Conservation (phyloP, 1,140 invertebrate genomes). For the Sarcophaga peregrina region DNA sequence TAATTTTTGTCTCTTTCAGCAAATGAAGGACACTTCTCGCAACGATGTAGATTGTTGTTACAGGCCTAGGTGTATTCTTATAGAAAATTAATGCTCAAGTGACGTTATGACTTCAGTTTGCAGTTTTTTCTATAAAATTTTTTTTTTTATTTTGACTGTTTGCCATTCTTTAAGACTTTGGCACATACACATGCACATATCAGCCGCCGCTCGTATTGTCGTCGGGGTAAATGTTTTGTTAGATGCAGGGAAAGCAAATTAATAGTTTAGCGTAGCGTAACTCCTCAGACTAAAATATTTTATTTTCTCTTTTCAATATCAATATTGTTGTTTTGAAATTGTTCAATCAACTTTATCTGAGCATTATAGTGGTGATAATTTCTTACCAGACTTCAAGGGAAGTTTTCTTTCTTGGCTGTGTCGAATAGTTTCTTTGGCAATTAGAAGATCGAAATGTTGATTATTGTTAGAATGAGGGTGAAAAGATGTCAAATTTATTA, state of each 20-base stretch:
- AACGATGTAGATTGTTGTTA: not conserved
- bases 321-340: not conserved
- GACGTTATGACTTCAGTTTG: slow-evolving; percentile 24
- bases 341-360: not conserved
- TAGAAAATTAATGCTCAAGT: slow-evolving; percentile 4
- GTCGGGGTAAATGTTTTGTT: not conserved
- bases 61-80: not conserved
- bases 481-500: slow-evolving; percentile 18
- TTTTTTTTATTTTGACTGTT: not conserved
- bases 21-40: too few species aligned
- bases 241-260: not conserved
- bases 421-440: not conserved
- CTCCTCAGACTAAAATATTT: slow-evolving; percentile 5
- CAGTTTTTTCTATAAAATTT: not conserved
- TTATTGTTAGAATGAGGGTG: slow-evolving; percentile 21
- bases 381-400: slow-evolving; percentile 7
- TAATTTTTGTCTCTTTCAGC: too few species aligned
- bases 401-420: not conserved
- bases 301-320: not conserved
- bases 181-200: too few species aligned
- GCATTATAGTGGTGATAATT: not conserved
- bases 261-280: not conserved
- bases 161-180: not conserved
- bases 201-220: not conserved
- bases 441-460: slow-evolving; percentile 13